phyloP scores from a whole-genome alignment of 2,888 invertebrate species.

The Cepaea hortensis region DNA sequence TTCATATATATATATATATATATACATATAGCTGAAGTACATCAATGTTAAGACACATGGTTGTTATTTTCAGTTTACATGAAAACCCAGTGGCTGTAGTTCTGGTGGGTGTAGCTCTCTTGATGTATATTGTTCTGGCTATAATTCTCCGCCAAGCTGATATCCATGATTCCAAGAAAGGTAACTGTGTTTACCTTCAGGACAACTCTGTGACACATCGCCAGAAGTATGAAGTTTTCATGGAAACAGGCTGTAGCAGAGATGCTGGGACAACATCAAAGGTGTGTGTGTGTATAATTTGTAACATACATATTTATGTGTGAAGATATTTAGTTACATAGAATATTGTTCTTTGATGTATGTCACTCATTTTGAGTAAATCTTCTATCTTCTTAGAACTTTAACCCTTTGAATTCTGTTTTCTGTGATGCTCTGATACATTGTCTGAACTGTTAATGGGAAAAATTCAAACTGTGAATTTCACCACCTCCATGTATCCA shows the following conservation, averaged over 20 bases:
- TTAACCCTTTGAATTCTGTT: no score
- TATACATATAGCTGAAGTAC: no score
- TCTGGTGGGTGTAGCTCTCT: slow-evolving; percentile 60
- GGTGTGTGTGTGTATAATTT: slow-evolving; percentile 56
- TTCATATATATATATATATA: no score
- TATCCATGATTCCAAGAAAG: slow-evolving; percentile 65
- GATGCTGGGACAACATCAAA: slow-evolving; percentile 76
- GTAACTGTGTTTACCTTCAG: slow-evolving; percentile 67
- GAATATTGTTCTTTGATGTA: neutral
- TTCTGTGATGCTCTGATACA: no score
- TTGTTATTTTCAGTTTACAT: slow-evolving; percentile 59
- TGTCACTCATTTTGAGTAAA: neutral
- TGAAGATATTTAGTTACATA: neutral
- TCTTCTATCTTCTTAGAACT: neutral
- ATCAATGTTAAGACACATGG: no score
- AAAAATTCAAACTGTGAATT: no score
- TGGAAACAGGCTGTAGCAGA: slow-evolving; percentile 74
- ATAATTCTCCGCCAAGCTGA: slow-evolving; percentile 66
- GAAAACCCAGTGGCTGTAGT: slow-evolving; percentile 67
- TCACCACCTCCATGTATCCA: no score
- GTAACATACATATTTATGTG: no score
- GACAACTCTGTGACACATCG: slow-evolving; percentile 72
- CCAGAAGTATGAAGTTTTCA: slow-evolving; percentile 73
- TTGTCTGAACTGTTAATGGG: no score
- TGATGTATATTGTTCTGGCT: slow-evolving; percentile 66